Conservation (phyloP, 1,140 invertebrate genomes). For the Papilio polytes region DNA sequence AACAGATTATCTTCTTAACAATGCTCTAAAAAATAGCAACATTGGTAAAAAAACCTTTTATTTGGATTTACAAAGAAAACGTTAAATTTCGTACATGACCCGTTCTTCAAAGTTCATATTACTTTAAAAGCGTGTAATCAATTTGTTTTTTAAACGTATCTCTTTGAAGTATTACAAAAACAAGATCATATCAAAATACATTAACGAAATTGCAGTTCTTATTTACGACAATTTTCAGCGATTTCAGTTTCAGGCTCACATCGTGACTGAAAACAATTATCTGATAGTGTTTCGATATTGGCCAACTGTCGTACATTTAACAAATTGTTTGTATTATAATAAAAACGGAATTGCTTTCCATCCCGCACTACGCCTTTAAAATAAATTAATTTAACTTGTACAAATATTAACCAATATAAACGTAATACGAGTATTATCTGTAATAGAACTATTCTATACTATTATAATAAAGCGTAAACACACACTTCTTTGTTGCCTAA, state of each 20-base stretch:
- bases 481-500: no score
- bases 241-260: not conserved
- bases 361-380: not conserved
- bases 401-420: not conserved
- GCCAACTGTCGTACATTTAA: not conserved
- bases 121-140: not conserved
- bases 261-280: conserved; percentile 8
- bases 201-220: not conserved
- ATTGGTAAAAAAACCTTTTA: no score
- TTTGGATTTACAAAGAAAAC: no score
- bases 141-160: not conserved
- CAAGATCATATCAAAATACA: conserved; percentile 14
- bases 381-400: not conserved
- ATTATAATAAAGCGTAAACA: no score
- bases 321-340: not conserved
- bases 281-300: not conserved
- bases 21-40: not conserved
- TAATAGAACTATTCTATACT: not conserved
- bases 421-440: not conserved
- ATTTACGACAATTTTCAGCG: not conserved
- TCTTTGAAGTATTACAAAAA: conserved; percentile 3
- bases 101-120: not conserved
- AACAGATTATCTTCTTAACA: no score
- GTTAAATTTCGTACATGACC: not conserved
- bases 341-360: not conserved